Base-by-base conservation (phyloP, 2,113 vertebrate genomes). In the Perognathus longimembris region DNA sequence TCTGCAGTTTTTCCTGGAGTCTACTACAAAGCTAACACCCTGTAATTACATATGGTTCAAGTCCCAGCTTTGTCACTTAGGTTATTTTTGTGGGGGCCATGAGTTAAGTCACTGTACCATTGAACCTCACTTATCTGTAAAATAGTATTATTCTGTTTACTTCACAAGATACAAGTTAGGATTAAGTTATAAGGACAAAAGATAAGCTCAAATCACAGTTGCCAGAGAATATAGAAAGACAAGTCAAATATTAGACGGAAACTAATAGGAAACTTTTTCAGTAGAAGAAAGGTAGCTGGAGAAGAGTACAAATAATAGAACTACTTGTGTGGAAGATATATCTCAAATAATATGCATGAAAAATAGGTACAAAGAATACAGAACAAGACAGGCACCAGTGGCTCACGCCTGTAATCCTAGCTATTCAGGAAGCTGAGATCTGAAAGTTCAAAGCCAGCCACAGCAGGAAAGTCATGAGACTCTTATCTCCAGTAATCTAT, bases 281-380 rank as follows among this genome's bases (percentile, higher is more conserved):
- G 92, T 71, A 80, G 28, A 85, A 54, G 11, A 88, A 90, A 85
- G 7, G 24, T 70, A 88, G 59, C 15, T 69, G 17, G 24, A 34
- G 38, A 88, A 92, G 61, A 89, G 30, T 11, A 50, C n/a, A 91
- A 88, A 88, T 76, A 73, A 77, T 76, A 26, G 83, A 84, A 87
- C 54, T 63, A 86, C 8, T 21, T 38, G 63, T 7, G 0, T 66
- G 42, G 26, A 86, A 83, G 20, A 74, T 2, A 14, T 2, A 21
- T 88, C 54, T 90, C 69, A 90, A 80, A 34, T 78, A 88, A 71
- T 54, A 79, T 15, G 59, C 10, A 67, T 22, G 59, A 67, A 32
- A 88, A 77, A 38, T 64, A 22, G 2, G 20, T 7, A 88, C 50
- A 85, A 80, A 69, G 10, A 86, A 18, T 57, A 73, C n/a, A 24